Evolutionary conservation across 2,888 invertebrate species (phyloP).

Genomic region (Disparrhopalites patrizii): DNA sequence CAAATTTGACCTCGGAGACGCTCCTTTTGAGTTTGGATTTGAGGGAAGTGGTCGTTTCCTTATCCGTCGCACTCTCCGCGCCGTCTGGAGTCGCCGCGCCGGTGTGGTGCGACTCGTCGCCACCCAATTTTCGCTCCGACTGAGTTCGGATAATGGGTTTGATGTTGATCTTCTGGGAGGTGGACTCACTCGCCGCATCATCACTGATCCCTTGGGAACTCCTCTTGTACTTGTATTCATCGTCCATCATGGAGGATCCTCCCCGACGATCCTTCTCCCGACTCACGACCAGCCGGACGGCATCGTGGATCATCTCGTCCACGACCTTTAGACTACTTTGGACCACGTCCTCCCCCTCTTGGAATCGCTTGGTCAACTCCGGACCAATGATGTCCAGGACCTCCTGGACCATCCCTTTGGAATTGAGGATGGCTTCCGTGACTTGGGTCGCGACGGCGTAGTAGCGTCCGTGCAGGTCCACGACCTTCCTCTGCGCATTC

Average conservation of each 20-base stretch:
- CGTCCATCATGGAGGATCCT: too few species aligned
- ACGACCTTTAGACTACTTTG: slow-evolving; percentile 33
- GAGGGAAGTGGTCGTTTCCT: not conserved
- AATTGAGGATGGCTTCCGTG: slow-evolving; percentile 34
- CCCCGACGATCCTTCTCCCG: too few species aligned
- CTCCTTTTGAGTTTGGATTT: not conserved
- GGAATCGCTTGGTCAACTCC: slow-evolving; percentile 30
- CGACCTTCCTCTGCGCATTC: slow-evolving; percentile 30
- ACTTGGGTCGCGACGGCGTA: slow-evolving; percentile 41
- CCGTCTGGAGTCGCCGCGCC: too few species aligned
- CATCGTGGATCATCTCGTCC: slow-evolving; percentile 38
- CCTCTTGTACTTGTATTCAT: too few species aligned
- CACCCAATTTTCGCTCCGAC: not conserved
- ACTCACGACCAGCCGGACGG: slow-evolving; percentile 19
- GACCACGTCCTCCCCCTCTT: slow-evolving; percentile 24
- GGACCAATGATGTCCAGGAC: slow-evolving; percentile 32
- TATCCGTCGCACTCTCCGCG: too few species aligned
- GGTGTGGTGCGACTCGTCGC: not conserved
- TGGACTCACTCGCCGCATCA: too few species aligned
- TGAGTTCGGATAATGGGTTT: too few species aligned
- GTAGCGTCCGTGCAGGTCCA: slow-evolving; percentile 34
- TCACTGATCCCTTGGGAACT: too few species aligned
- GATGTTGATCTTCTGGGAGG: too few species aligned
- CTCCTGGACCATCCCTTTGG: slow-evolving; percentile 35
- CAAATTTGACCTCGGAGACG: too few species aligned